Evolutionary conservation across 2,797 vertebrate genomes (phyloP).

Genomic region (Pseudochirops cupreus): DNA sequence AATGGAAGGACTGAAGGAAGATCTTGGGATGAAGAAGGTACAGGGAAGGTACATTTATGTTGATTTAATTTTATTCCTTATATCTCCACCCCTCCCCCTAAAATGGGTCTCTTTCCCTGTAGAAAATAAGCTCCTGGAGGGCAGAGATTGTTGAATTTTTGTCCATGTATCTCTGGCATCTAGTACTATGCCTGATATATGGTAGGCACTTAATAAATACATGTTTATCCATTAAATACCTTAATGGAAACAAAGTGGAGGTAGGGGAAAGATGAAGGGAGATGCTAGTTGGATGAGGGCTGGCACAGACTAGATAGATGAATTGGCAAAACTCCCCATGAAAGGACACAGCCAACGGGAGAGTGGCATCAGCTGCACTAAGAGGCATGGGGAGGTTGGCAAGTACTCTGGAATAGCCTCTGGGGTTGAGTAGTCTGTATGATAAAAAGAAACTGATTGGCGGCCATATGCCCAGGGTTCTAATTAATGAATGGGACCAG

Average conservation of each 20-base stretch:
- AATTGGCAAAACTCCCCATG: background rate
- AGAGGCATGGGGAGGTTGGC: background rate
- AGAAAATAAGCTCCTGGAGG: background rate
- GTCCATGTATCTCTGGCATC: background rate
- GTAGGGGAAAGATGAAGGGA: background rate
- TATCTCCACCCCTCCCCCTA: background rate
- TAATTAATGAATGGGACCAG: background rate
- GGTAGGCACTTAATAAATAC: background rate
- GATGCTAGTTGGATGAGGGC: background rate
- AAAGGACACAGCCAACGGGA: background rate
- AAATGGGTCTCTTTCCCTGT: background rate
- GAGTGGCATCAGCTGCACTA: background rate
- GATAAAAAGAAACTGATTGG: background rate
- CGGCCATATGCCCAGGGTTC: background rate
- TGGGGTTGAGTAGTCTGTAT: background rate
- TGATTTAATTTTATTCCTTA: background rate
- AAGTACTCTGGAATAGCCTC: background rate
- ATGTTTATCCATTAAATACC: background rate
- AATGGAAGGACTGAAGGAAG: background rate
- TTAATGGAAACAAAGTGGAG: background rate
- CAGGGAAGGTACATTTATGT: background rate
- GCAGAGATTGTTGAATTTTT: background rate
- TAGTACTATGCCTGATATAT: background rate
- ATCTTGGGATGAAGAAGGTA: background rate
- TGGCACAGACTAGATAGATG: background rate